Conservation (phyloP, 2,888 invertebrate species). For the Amphiduros pacificus region DNA sequence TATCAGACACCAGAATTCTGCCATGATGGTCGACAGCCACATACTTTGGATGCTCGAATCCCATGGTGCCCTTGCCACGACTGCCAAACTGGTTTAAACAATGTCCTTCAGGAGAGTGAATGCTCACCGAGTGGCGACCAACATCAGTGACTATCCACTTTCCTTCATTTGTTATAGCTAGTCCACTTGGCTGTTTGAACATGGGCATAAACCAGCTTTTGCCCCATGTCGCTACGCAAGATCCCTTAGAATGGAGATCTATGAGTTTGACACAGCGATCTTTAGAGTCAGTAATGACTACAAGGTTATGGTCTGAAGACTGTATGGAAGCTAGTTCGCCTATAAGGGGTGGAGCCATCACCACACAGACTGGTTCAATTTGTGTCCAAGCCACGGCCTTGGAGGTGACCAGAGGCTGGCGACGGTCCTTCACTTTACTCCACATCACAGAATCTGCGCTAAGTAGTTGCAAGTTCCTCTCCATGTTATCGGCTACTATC, state of each 20-base stretch:
- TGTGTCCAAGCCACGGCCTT: conserved; percentile 9
- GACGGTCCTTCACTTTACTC: conserved; percentile 15
- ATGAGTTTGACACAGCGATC: conserved; percentile 15
- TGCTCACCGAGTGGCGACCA: conserved; percentile 12
- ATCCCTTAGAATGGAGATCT: not conserved
- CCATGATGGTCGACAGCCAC: conserved; percentile 17
- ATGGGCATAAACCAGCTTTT: conserved; percentile 19
- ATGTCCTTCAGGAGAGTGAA: conserved; percentile 13
- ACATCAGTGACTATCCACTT: conserved; percentile 18
- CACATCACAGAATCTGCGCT: conserved; percentile 17
- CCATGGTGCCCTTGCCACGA: conserved; percentile 13
- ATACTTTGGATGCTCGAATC: conserved; percentile 12
- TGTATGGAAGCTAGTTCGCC: conserved; percentile 3
- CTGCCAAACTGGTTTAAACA: conserved; percentile 11
- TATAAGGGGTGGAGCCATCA: not conserved
- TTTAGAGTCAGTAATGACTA: conserved; percentile 9
- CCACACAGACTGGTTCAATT: conserved; percentile 14
- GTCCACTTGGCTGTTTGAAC: conserved; percentile 18
- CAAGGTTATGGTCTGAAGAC: conserved; percentile 2
- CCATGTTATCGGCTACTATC: conserved; percentile 7
- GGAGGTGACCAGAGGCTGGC: conserved; percentile 12
- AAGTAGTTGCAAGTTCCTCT: conserved; percentile 10
- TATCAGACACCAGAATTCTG: conserved; percentile 12
- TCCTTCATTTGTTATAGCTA: conserved; percentile 1
- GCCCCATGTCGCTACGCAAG: conserved; percentile 12